Evolutionary conservation across 2,113 vertebrate genomes (phyloP).

Genomic region (Gallinago media): DNA sequence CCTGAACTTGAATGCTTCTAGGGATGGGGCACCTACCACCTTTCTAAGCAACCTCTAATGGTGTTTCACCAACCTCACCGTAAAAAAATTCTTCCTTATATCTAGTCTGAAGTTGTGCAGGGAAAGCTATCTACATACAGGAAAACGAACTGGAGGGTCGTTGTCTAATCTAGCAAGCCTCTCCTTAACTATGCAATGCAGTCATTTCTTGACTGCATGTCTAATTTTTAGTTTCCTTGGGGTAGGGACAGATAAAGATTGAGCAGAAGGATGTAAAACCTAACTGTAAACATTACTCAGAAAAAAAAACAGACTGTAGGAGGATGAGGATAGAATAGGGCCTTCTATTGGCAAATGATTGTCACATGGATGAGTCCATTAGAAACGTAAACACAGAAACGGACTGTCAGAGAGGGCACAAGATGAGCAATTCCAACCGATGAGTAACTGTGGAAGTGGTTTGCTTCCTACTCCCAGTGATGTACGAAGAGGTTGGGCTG

Average conservation of each 20-base stretch:
- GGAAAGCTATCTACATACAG: not conserved
- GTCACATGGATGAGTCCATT: not conserved
- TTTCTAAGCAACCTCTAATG: not conserved
- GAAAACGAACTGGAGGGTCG: not conserved
- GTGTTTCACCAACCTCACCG: not conserved
- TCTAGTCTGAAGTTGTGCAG: not conserved
- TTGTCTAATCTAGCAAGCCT: not conserved
- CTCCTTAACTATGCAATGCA: not conserved
- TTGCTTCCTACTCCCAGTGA: not conserved
- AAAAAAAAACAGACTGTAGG: not conserved
- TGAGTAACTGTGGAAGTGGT: conserved; percentile 17
- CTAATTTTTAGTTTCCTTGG: not conserved
- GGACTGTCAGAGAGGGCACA: not conserved
- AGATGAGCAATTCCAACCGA: not conserved
- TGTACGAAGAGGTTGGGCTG: not conserved
- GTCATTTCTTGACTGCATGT: not conserved
- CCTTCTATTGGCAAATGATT: not conserved
- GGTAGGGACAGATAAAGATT: not conserved
- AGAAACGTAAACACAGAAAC: conserved; percentile 29
- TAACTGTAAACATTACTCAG: not conserved
- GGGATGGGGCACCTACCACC: not conserved
- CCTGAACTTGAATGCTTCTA: not conserved
- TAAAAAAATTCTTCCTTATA: not conserved
- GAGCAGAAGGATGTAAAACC: not conserved
- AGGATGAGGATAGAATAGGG: not conserved